Percentiles rank a stretch among this genome's conserved stretches.
These are phyloP conservation scores for Drosophila anomelani DNA, from an alignment of 2,888 invertebrate genomes.

Conservation along the genomic window DNA sequence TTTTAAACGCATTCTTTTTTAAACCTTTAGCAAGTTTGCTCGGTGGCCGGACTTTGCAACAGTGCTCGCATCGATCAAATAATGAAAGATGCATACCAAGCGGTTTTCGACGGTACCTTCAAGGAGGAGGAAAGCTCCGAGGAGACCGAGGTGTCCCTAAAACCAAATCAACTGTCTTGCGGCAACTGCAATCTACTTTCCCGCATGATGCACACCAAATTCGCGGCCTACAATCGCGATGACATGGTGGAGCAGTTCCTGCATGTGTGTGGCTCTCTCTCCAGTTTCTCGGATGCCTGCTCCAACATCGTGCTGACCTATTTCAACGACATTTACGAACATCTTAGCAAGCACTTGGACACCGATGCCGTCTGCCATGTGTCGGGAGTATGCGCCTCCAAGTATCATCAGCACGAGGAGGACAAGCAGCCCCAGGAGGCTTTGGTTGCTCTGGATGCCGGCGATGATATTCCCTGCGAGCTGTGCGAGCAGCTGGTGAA, in stretches of 20 bases:
- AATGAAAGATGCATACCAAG: conserved; percentile 83
- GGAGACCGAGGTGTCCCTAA: conserved; percentile 8
- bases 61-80: conserved; percentile 89
- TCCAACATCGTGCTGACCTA: conserved; percentile 90
- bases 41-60: conserved; percentile 95
- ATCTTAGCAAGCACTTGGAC: conserved; percentile 87
- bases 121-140: conserved; percentile 47
- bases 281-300: conserved; percentile 92
- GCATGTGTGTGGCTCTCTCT: conserved; percentile 88
- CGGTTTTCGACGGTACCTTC: conserved; percentile 65
- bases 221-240: conserved; percentile 80
- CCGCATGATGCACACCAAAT: conserved; percentile 78
- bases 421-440: conserved; percentile 83
- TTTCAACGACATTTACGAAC: conserved; percentile 89
- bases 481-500: conserved; percentile 93
- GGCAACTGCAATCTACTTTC: conserved; percentile 82
- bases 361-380: conserved; percentile 90
- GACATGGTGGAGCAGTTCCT: conserved; percentile 83
- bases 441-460: conserved; percentile 85
- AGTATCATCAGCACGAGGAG: conserved; percentile 88
- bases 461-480: conserved; percentile 91
- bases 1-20: neutral
- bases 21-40: conserved; percentile 88
- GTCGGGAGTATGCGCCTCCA: conserved; percentile 89
- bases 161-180: conserved; percentile 70